phyloP scores from a whole-genome alignment of 2,888 invertebrate genomes.

The Hedychridium roseum region DNA sequence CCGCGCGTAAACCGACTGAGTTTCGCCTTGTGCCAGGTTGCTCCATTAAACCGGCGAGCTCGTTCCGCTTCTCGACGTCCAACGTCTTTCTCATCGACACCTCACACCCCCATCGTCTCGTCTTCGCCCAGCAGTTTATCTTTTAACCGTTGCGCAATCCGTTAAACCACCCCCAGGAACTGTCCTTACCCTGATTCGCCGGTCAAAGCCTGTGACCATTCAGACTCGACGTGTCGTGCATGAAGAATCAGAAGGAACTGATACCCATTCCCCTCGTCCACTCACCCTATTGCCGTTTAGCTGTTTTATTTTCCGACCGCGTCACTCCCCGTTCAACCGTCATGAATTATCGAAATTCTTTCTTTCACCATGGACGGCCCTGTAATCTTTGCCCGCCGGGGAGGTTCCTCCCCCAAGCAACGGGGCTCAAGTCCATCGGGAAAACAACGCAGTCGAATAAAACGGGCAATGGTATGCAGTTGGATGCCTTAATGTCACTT shows the following conservation, averaged over 20 bases:
- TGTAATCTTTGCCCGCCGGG: constrained; percentile 7
- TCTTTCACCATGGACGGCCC: constrained; percentile 6
- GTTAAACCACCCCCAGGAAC: background rate
- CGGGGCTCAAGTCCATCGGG: too few relatives aligned
- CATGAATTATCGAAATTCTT: constrained; percentile 27
- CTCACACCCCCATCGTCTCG: too few relatives aligned
- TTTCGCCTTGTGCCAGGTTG: constrained; percentile 21
- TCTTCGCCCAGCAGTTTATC: background rate
- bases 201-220: background rate
- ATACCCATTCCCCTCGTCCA: background rate
- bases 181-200: background rate
- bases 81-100: constrained; percentile 3
- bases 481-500: too few relatives aligned
- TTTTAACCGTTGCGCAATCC: constrained; percentile 2
- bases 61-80: background rate
- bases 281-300: background rate
- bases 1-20: constrained; percentile 22
- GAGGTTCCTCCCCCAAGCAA: too few relatives aligned
- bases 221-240: background rate
- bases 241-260: too few relatives aligned
- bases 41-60: constrained; percentile 14
- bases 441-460: too few relatives aligned
- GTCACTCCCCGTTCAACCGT: background rate
- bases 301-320: constrained; percentile 3
- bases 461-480: too few relatives aligned